Conservation (phyloP, 2,797 vertebrate species). For the Pitangus sulphuratus region DNA sequence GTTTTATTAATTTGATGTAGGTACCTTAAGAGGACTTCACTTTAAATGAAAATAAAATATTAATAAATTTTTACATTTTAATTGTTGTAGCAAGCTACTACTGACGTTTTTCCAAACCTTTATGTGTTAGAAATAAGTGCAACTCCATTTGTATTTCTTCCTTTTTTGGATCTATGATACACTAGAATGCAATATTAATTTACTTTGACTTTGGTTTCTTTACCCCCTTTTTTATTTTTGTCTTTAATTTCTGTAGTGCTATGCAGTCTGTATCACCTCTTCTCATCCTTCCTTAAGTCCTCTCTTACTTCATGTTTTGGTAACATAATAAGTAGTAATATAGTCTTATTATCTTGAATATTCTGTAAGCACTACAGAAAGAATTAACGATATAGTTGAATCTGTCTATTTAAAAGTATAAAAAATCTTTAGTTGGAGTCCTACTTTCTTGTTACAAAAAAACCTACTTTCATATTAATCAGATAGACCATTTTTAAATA, state of each 20-base stretch:
- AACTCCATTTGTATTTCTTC: not conserved
- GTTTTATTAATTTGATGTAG: not conserved
- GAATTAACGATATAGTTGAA: not conserved
- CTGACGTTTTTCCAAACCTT: not conserved
- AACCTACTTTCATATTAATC: rapidly evolving
- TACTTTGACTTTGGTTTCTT: not conserved
- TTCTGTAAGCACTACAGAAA: not conserved
- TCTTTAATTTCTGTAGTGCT: not conserved
- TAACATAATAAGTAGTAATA: not conserved
- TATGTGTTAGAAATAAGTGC: not conserved
- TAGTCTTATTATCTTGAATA: not conserved
- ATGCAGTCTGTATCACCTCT: not conserved
- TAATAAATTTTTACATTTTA: not conserved
- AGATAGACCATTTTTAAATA: not conserved
- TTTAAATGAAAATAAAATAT: not conserved
- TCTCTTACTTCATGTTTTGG: not conserved
- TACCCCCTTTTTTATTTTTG: rapidly evolving
- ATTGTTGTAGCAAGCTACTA: not conserved
- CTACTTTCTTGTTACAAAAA: not conserved
- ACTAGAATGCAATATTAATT: not conserved
- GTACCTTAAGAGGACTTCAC: not conserved
- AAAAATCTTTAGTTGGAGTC: not conserved
- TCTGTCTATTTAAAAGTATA: not conserved
- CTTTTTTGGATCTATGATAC: not conserved
- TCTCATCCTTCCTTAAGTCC: not conserved